Conservation (phyloP, 2,888 invertebrate species). For the Limnephilus auricula region DNA sequence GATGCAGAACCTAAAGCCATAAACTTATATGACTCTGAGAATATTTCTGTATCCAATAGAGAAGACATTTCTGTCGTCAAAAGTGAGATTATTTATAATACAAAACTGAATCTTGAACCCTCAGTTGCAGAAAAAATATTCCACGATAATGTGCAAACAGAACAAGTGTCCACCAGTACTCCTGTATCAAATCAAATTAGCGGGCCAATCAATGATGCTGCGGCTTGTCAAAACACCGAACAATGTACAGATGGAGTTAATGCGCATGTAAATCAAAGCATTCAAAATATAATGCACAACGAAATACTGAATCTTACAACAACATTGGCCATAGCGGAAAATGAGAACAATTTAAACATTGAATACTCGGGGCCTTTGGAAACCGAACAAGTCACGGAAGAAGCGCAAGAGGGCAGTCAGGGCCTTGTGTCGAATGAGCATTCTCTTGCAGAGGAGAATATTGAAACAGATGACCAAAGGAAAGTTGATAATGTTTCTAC, state of each 20-base stretch:
- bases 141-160: constrained; percentile 20
- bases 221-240: background rate
- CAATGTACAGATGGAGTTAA: background rate
- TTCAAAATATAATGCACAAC: constrained; percentile 69
- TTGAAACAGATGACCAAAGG: constrained; percentile 19
- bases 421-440: constrained; percentile 28
- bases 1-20: background rate
- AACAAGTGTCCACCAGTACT: constrained; percentile 49
- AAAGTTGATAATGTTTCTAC: constrained; percentile 25
- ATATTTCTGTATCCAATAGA: background rate
- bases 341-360: constrained; percentile 77
- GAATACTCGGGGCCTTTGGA: constrained; percentile 75
- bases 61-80: background rate
- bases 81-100: background rate
- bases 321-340: constrained; percentile 76
- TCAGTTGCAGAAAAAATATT: background rate
- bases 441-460: constrained; percentile 28
- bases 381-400: constrained; percentile 69
- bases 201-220: background rate
- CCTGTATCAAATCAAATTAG: constrained; percentile 30
- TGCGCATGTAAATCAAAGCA: constrained; percentile 17
- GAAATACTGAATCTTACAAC: constrained; percentile 74
- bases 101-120: background rate
- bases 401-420: constrained; percentile 36
- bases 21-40: background rate